Evolutionary conservation across 1,140 invertebrate species (phyloP).

Genomic region (Leptinotarsa lineolata): DNA sequence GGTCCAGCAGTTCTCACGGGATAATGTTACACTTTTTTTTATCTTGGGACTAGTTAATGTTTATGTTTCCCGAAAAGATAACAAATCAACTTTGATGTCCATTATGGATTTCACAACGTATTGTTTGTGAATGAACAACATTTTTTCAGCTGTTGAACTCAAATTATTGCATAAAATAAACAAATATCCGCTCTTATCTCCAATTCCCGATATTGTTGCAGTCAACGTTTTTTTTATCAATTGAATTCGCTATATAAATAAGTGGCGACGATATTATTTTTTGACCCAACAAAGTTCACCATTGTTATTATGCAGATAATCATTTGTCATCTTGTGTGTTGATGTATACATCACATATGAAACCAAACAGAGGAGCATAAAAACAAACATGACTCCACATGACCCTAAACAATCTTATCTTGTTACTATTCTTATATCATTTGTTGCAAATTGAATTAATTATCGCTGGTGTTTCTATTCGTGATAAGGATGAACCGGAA

Average conservation of each 20-base stretch:
- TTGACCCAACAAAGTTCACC: slow-evolving; percentile 6
- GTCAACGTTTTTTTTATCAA: background rate
- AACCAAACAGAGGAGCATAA: background rate
- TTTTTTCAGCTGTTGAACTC: background rate
- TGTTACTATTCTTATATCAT: background rate
- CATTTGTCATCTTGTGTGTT: background rate
- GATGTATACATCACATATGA: background rate
- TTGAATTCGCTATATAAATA: slow-evolving; percentile 3
- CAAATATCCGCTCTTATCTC: background rate
- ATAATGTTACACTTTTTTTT: too few relatives aligned
- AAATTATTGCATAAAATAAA: background rate
- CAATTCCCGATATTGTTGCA: background rate
- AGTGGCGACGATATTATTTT: slow-evolving; percentile 3
- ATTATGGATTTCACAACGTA: too few relatives aligned
- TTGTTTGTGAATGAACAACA: background rate
- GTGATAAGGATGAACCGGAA: background rate
- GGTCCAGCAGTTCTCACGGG: too few relatives aligned
- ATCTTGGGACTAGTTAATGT: too few relatives aligned
- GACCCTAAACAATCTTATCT: background rate
- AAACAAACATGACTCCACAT: slow-evolving; percentile 5
- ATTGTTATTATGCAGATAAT: slow-evolving; percentile 2
- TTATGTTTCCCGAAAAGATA: too few relatives aligned
- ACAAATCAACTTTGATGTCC: too few relatives aligned
- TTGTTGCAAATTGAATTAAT: background rate
- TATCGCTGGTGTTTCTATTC: background rate